These are phyloP conservation scores for Caenorhabditis sp. DNA, from an alignment of 2,888 invertebrate genomes.

Conservation along the genomic window DNA sequence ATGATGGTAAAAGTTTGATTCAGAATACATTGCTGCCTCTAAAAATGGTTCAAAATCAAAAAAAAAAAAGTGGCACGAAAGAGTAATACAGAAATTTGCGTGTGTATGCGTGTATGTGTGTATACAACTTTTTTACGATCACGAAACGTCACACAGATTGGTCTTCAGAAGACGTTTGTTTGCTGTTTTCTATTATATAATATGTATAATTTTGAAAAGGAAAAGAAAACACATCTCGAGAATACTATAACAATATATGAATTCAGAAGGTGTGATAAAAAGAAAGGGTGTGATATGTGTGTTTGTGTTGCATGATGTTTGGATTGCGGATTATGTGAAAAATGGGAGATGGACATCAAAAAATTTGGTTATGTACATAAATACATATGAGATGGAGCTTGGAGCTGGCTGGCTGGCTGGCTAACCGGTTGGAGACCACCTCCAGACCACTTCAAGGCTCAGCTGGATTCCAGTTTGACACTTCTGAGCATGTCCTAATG, in stretches of 20 bases:
- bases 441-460: too few species aligned
- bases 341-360: not conserved
- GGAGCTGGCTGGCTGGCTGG: too few species aligned
- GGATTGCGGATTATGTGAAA: not conserved
- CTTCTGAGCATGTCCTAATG: too few species aligned
- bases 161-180: not conserved
- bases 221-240: not conserved
- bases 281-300: not conserved
- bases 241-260: not conserved
- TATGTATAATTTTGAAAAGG: not conserved
- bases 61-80: too few species aligned
- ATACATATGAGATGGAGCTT: too few species aligned
- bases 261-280: not conserved
- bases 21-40: constrained; percentile 1
- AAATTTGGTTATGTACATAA: not conserved
- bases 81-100: too few species aligned
- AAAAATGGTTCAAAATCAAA: too few species aligned
- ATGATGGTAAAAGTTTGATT: constrained; percentile 21
- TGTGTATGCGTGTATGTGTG: not conserved
- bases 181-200: too few species aligned
- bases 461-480: too few species aligned
- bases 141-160: not conserved
- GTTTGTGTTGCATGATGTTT: not conserved
- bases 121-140: not conserved
- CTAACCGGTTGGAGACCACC: too few species aligned